Percentiles rank a stretch among this genome's conserved stretches.
phyloP scores from a whole-genome alignment of 2,113 vertebrate genomes.

The Bettongia penicillata region DNA sequence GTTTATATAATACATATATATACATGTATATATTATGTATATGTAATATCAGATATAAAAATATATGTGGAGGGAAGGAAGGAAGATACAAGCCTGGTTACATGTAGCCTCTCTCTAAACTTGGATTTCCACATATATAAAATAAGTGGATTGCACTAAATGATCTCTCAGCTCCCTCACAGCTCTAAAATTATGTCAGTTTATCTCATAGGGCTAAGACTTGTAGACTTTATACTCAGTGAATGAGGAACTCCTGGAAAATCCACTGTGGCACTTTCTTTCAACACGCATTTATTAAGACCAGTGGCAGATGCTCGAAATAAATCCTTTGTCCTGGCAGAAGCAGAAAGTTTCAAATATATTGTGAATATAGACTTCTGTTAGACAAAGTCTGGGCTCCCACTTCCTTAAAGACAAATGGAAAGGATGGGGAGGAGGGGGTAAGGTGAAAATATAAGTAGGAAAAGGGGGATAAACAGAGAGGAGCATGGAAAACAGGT shows the following conservation, averaged over 20 bases:
- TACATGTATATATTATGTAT: not conserved
- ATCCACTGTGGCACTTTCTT: conserved; percentile 52
- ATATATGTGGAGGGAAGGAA: not conserved
- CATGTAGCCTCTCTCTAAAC: not conserved
- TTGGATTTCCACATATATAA: not conserved
- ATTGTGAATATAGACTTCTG: conserved; percentile 47
- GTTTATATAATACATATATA: not conserved
- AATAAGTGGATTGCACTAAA: not conserved
- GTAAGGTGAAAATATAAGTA: not conserved
- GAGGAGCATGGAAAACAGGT: conserved; percentile 52
- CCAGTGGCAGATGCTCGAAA: conserved; percentile 56
- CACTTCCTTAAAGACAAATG: conserved; percentile 63
- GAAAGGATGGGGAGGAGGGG: conserved; percentile 39
- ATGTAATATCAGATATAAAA: not conserved
- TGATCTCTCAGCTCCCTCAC: not conserved
- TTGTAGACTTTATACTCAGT: not conserved
- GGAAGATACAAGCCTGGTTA: not conserved
- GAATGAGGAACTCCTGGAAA: not conserved
- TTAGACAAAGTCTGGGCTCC: conserved; percentile 39
- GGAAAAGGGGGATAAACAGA: conserved; percentile 44
- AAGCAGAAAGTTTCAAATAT: conserved; percentile 61
- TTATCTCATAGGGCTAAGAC: not conserved
- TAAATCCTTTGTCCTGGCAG: conserved; percentile 41
- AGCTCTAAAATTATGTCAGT: not conserved
- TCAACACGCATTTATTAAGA: conserved; percentile 46